A percentile compares a stretch with the other conserved stretches of the same genome.
These are phyloP conservation scores for Silurus glanis DNA, from an alignment of 2,113 vertebrate genomes.

Conservation along the genomic window DNA sequence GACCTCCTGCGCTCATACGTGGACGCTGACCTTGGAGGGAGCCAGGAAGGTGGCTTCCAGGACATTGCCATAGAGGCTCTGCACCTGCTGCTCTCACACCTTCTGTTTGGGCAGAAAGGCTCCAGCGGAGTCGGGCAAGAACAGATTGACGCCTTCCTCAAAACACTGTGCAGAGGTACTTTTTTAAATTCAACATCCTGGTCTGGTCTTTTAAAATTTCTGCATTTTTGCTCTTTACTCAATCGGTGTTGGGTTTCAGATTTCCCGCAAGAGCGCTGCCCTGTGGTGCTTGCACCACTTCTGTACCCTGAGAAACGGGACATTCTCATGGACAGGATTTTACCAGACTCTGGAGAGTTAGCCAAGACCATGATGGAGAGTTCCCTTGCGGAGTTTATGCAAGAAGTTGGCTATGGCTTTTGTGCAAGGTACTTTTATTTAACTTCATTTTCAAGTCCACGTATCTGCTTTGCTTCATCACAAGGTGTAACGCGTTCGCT, in stretches of 20 bases:
- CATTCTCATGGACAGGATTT: slow-evolving; percentile 99
- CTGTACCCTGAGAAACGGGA: slow-evolving; percentile 99
- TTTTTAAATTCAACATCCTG: too few relatives aligned
- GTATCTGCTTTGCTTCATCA: background rate
- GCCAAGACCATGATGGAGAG: slow-evolving; percentile 99
- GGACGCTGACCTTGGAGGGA: slow-evolving; percentile 97
- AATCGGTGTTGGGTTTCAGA: slow-evolving; percentile 67
- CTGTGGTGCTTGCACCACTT: slow-evolving; percentile 99
- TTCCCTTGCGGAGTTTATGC: slow-evolving; percentile 98
- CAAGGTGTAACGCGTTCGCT: slow-evolving; percentile 15
- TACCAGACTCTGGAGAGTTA: slow-evolving; percentile 99
- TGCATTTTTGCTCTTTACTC: background rate
- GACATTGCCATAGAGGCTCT: slow-evolving; percentile 99
- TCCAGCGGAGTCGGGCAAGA: slow-evolving; percentile 97
- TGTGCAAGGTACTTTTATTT: slow-evolving; percentile 82
- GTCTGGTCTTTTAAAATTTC: too few relatives aligned
- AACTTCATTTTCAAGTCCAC: background rate
- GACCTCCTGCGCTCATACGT: slow-evolving; percentile 98
- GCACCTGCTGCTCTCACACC: slow-evolving; percentile 99
- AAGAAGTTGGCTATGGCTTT: slow-evolving; percentile 99
- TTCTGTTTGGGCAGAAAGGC: slow-evolving; percentile 99
- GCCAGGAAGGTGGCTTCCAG: slow-evolving; percentile 99
- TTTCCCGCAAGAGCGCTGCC: slow-evolving; percentile 99
- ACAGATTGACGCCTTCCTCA: slow-evolving; percentile 97
- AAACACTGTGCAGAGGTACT: slow-evolving; percentile 97